Percentiles rank a stretch among this genome's conserved stretches.
phyloP scores from a whole-genome alignment of 2,797 vertebrate genomes.

The Furcifer pardalis region DNA sequence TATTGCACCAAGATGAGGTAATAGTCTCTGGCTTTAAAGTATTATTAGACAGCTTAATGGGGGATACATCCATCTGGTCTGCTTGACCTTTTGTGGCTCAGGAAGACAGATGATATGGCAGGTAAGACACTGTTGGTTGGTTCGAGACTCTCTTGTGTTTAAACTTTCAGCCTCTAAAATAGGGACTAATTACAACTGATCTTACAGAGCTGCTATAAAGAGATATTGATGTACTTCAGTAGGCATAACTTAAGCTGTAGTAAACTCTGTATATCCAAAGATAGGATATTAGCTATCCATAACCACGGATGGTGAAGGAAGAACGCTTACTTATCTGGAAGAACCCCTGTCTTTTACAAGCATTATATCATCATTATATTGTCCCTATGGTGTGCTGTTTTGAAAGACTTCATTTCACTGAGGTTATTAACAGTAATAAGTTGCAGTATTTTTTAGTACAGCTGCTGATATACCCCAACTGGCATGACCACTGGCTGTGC shows the following conservation, averaged over 20 bases:
- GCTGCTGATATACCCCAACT: background rate
- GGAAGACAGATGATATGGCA: background rate
- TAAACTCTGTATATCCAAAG: background rate
- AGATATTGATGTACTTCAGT: background rate
- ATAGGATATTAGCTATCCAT: background rate
- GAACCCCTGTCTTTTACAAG: constrained; percentile 35
- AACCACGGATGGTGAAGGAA: background rate
- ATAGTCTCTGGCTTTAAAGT: background rate
- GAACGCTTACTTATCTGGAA: background rate
- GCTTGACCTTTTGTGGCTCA: background rate
- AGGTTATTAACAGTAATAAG: background rate
- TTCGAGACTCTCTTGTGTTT: background rate
- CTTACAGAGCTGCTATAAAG: background rate
- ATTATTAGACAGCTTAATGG: background rate
- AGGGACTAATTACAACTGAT: background rate
- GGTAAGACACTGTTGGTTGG: background rate
- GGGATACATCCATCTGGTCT: background rate
- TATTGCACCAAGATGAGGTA: background rate
- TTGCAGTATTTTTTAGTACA: background rate
- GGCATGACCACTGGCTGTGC: background rate
- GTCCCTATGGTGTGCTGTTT: constrained; percentile 25
- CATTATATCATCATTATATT: constrained; percentile 37
- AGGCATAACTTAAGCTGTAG: background rate
- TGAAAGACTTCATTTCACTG: background rate
- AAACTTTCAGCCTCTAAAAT: background rate